Base-by-base conservation (phyloP, 2,888 invertebrate species). In the Macrosoma leucophasiata region DNA sequence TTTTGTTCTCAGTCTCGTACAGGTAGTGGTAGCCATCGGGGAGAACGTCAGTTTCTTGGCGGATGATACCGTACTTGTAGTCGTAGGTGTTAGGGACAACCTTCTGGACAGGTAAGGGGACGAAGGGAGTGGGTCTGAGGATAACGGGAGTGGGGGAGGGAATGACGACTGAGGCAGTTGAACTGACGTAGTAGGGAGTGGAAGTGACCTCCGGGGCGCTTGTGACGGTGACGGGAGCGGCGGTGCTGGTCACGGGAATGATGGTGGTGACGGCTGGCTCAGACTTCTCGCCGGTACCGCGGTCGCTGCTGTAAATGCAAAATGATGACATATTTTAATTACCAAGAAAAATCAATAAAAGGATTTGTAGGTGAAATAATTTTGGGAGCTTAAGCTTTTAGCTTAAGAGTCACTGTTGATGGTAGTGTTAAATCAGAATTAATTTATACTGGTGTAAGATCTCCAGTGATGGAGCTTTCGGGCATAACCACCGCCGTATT, bases 1-100 rank as follows among this genome's bases (percentile, higher is more conserved):
- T 84, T 39, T 72, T 82, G 62, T 84, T 84, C 41, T 81, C 77
- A n/a, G 84, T 84, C 50, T 84, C 81, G 39, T 81, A 84, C 9
- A 79, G 60, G 52, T 77, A 84, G 52, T 78, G 82, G 59, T 84
- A 84, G 13, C 82, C 79, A 2, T 82, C 81, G 11, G 70, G 59
- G 0, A 31, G 15, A 6, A 73, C 45, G 0, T 82, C 74, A 8
- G 50, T 58, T 22, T 82, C 81, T 48, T 76, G 72, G 18, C 82
- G 79, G 43, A 84, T 72, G 51, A 82, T 75, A 15, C 79, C 75
- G 43, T 63, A 73, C 46, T 75, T 69, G 61, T 82, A 78, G 13
- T 81, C 60, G 49, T 75, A 81, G 46, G 56, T 43, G 9, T 61
- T 57, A 8, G 48, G 22, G 9, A 35, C 33, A 3, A 32, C 21